Evolutionary conservation across 1,140 invertebrate species (phyloP), one percentile per base, ranked within the genome.

Genomic region (Drosophila miranda): DNA sequence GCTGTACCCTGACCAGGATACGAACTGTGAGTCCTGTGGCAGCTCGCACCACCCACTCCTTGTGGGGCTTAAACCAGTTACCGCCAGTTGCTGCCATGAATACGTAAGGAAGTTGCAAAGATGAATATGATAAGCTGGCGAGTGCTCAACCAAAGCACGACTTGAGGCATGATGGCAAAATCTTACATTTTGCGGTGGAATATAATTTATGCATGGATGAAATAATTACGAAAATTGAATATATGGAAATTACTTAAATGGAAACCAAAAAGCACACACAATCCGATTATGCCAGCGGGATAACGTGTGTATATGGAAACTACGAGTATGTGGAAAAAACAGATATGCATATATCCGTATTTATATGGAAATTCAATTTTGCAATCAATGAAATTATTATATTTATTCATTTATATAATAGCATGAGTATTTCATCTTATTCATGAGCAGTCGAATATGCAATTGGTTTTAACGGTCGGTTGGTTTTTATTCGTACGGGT

Each of bases 91-190:
- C n/a, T 34, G 49, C 62, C 62, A 69, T 69, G 63, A 69, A 68
- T 69, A 42, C 62, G 34, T 56, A 56, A 56, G 42, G 14, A 69
- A 49, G 44, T 56, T 34, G 26, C 8, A 26, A 44, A 42, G 51
- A 68, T 56, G 63, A 56, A 56, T 41, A 48, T 21, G 64, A 68
- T 68, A 56, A 68, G 66, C 51, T 56, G 66, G 19, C 43, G 49
- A 68, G 68, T 34, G 49, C 50, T 68, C 56, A 48, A 43, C 45
- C 44, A 21, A n/a, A 34, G 43, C 50, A 66, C 48, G 21, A 16
- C 60, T 28, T 54, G 2, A 68, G 42, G 11, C 34, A 5, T 38
- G 34, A 26, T 34, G 28, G 21, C 16, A 8, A 26, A 69, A 56
- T 16, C 62, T 34, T 61, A 34, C 50, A 48, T 34, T 50, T 55